Evolutionary conservation across 1,140 invertebrate species (phyloP).

Genomic region (Euborellia annulipes): DNA sequence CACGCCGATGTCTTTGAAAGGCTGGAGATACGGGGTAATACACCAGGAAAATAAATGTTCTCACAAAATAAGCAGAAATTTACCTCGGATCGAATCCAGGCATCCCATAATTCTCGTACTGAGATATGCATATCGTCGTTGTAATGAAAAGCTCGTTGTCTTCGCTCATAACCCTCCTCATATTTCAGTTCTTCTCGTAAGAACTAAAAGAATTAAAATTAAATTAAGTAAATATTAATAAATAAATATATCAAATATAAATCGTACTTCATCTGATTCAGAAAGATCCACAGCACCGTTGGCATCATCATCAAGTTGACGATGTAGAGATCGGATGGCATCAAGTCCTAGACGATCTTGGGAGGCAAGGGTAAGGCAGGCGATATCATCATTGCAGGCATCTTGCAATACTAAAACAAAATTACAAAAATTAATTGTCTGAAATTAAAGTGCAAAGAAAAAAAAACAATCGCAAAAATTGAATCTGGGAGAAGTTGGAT

Average conservation of each 20-base stretch:
- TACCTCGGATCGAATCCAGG: slow-evolving; percentile 80
- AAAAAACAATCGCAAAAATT: too few species aligned
- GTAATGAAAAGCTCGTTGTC: slow-evolving; percentile 81
- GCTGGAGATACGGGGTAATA: too few species aligned
- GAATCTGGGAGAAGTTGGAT: too few species aligned
- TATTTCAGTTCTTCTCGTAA: slow-evolving; percentile 87
- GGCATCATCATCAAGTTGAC: slow-evolving; percentile 82
- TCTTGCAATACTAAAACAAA: slow-evolving; percentile 24
- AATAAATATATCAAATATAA: not conserved
- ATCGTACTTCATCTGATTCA: slow-evolving; percentile 80
- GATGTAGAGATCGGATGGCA: slow-evolving; percentile 73
- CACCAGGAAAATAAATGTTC: too few species aligned
- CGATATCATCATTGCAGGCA: slow-evolving; percentile 40
- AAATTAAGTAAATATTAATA: slow-evolving; percentile 1
- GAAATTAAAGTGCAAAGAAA: slow-evolving; percentile 4
- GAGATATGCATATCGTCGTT: slow-evolving; percentile 93
- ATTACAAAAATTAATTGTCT: too few species aligned
- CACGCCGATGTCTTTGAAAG: too few species aligned
- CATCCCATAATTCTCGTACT: slow-evolving; percentile 86
- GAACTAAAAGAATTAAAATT: slow-evolving; percentile 49
- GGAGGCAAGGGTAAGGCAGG: slow-evolving; percentile 50
- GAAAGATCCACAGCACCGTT: slow-evolving; percentile 88
- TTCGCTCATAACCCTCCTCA: slow-evolving; percentile 76
- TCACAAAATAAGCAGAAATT: too few species aligned
- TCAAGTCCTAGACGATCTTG: slow-evolving; percentile 72